Conservation (phyloP, 2,888 invertebrate species). For the Apamea epomidion region DNA sequence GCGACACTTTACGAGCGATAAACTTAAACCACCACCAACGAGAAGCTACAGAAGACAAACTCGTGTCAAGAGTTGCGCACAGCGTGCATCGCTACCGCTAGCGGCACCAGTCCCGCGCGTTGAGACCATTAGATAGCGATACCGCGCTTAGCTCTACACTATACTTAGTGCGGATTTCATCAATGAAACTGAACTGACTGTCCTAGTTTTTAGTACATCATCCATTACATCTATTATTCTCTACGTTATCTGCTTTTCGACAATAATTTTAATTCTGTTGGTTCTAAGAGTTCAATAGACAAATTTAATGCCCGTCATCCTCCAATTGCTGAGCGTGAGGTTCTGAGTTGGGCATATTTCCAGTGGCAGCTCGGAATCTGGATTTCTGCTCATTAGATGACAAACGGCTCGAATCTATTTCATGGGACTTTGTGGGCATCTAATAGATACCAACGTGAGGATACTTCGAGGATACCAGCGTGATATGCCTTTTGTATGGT, state of each 20-base stretch:
- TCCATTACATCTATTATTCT: neutral
- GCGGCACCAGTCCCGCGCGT: neutral
- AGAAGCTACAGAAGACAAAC: neutral
- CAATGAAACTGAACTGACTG: too few relatives aligned
- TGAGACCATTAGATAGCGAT: too few relatives aligned
- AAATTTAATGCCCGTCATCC: neutral
- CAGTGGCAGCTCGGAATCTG: neutral
- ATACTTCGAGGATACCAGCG: neutral
- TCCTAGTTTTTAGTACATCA: neutral
- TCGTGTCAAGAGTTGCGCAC: neutral
- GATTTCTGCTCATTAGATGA: neutral
- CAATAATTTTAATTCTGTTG: neutral
- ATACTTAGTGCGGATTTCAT: too few relatives aligned
- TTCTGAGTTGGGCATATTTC: neutral
- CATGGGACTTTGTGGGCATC: neutral
- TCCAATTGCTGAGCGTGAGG: neutral
- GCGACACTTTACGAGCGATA: conserved; percentile 12
- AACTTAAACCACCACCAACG: conserved; percentile 5
- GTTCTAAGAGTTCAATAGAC: neutral
- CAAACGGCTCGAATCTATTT: neutral
- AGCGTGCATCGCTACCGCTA: neutral
- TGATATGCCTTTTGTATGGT: neutral
- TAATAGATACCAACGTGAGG: too few relatives aligned
- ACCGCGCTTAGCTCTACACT: neutral
- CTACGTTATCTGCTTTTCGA: neutral